These are phyloP conservation scores for Myopa tessellatipennis DNA, from an alignment of 2,888 invertebrate species.

Conservation along the genomic window DNA sequence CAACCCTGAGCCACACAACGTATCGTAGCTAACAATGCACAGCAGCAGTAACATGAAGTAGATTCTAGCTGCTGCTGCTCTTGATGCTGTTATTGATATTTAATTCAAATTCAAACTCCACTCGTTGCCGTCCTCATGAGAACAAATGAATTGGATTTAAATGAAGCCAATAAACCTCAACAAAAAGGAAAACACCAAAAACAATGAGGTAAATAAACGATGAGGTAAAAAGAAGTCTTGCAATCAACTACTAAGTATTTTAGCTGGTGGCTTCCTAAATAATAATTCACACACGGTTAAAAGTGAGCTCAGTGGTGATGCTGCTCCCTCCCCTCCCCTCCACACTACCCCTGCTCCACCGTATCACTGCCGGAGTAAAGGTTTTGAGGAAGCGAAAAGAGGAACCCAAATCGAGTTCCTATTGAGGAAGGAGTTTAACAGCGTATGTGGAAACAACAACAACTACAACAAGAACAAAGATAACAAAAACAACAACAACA, in stretches of 20 bases:
- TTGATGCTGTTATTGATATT: slow-evolving; percentile 1
- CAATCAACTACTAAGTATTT: neutral
- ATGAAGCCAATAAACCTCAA: slow-evolving; percentile 12
- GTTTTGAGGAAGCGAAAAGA: neutral
- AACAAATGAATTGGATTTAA: slow-evolving; percentile 35
- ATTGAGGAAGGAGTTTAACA: neutral
- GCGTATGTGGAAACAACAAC: neutral
- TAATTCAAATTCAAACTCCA: slow-evolving; percentile 25
- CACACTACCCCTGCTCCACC: no score
- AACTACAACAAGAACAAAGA: neutral
- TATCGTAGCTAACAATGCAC: neutral
- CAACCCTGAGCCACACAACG: no score
- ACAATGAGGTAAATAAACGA: neutral
- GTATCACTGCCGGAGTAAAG: neutral
- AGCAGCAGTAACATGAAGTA: neutral
- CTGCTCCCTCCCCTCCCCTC: neutral
- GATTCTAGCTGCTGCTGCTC: neutral
- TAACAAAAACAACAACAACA: neutral
- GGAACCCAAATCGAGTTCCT: neutral
- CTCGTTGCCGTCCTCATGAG: slow-evolving; percentile 28
- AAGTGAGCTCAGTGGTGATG: neutral
- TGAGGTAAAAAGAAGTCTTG: neutral
- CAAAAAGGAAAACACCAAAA: neutral
- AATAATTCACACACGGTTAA: slow-evolving; percentile 38
- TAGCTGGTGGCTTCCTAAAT: slow-evolving; percentile 19